phyloP scores from a whole-genome alignment of 2,797 vertebrate species.

The Manis javanica region DNA sequence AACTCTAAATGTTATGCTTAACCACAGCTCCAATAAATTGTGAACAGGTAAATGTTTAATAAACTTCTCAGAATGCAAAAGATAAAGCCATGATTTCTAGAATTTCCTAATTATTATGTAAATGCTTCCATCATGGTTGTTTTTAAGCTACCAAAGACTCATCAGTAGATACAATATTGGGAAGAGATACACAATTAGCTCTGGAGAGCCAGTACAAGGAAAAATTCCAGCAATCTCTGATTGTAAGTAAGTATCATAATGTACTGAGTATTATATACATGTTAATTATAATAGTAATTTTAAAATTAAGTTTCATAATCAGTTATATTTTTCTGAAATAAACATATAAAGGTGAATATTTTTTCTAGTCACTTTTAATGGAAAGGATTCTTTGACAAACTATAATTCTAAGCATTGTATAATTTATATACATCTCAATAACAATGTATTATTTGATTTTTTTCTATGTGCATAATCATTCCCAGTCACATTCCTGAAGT shows the following conservation, averaged over 20 bases:
- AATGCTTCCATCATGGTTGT: not conserved
- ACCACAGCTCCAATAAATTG: not conserved
- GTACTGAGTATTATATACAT: not conserved
- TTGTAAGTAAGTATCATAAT: no score
- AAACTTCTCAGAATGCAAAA: not conserved
- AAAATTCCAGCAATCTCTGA: no score
- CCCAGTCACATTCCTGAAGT: not conserved
- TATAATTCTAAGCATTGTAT: not conserved
- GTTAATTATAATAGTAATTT: not conserved
- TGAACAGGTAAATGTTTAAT: not conserved
- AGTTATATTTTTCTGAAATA: not conserved
- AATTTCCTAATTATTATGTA: not conserved
- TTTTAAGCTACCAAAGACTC: not conserved
- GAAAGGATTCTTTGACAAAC: not conserved
- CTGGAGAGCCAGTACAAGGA: not conserved
- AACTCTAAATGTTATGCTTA: not conserved
- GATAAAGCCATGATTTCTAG: not conserved
- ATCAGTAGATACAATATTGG: not conserved
- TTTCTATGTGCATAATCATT: not conserved
- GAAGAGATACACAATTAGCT: not conserved
- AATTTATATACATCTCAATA: not conserved
- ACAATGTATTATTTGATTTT: not conserved
- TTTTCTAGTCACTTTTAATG: not conserved
- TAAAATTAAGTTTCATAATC: not conserved
- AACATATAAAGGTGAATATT: not conserved